phyloP scores from a whole-genome alignment of 1,140 invertebrate genomes.

The Zaprionus gabonicus region DNA sequence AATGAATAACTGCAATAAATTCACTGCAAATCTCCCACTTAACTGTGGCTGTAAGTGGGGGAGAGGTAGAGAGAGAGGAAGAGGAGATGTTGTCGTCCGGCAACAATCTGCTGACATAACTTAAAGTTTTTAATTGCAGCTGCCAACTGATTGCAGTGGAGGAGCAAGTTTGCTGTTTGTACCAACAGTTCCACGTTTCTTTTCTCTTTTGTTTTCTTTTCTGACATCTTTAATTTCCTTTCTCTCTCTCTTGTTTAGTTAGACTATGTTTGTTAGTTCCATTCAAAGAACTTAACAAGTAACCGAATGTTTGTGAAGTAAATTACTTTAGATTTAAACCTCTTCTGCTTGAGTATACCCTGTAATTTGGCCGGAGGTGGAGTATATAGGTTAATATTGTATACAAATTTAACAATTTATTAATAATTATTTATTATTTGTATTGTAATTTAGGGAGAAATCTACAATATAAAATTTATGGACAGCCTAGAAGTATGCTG shows the following conservation, averaged over 20 bases:
- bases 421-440: not conserved
- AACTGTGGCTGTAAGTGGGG: not conserved
- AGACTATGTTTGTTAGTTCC: not conserved
- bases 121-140: constrained; percentile 5
- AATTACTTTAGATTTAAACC: constrained; percentile 17
- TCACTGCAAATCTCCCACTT: constrained; percentile 1
- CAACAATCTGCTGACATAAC: not conserved
- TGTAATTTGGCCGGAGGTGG: not conserved
- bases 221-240: not conserved
- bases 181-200: not conserved
- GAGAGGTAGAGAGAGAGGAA: not conserved
- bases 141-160: not conserved
- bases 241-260: not conserved
- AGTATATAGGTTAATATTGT: not conserved
- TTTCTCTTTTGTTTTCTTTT: not conserved
- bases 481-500: not conserved
- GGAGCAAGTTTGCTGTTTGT: not conserved
- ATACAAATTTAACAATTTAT: not conserved
- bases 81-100: no score
- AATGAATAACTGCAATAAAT: constrained; percentile 25
- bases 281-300: constrained; percentile 8
- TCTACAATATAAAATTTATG: not conserved
- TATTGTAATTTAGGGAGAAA: not conserved
- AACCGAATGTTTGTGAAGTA: constrained; percentile 5
- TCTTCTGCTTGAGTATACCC: not conserved